These are phyloP conservation scores for Coleophora flavipennella DNA, from an alignment of 2,888 invertebrate species.

Conservation along the genomic window DNA sequence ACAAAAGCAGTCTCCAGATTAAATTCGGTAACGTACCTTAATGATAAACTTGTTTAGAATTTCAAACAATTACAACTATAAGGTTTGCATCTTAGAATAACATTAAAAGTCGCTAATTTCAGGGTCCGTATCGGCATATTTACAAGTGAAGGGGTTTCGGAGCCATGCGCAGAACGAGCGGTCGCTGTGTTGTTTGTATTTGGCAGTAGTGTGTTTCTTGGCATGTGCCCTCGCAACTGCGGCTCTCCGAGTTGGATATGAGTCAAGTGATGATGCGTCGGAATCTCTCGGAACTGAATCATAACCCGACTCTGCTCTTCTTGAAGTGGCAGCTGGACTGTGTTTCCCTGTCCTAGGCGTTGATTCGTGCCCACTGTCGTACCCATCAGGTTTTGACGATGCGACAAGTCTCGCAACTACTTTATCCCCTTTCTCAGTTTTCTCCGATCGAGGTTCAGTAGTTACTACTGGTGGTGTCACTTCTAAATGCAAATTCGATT, in stretches of 20 bases:
- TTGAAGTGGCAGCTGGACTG: constrained; percentile 82
- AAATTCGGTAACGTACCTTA: constrained; percentile 74
- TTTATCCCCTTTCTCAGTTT: constrained; percentile 75
- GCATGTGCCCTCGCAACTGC: constrained; percentile 64
- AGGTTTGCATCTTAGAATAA: constrained; percentile 18
- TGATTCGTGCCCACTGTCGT: constrained; percentile 88
- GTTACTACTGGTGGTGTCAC: constrained; percentile 72
- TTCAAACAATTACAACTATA: constrained; percentile 25
- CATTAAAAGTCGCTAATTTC: constrained; percentile 76
- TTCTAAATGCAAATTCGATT: constrained; percentile 61
- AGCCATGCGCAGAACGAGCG: constrained; percentile 84
- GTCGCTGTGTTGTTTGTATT: constrained; percentile 80
- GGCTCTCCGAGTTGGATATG: constrained; percentile 69
- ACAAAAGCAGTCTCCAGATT: constrained; percentile 74
- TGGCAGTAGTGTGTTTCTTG: constrained; percentile 71
- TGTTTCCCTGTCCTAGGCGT: constrained; percentile 87
- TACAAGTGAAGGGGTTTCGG: constrained; percentile 83
- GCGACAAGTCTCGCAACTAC: constrained; percentile 77
- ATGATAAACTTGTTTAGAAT: constrained; percentile 47
- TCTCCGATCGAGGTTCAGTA: constrained; percentile 73
- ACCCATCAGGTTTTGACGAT: constrained; percentile 80
- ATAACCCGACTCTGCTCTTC: constrained; percentile 91
- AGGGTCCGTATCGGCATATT: constrained; percentile 81
- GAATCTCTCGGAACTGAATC: constrained; percentile 92
- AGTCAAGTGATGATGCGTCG: constrained; percentile 90